phyloP scores from a whole-genome alignment of 1,140 invertebrate species.

The Brachionus plicatilis region DNA sequence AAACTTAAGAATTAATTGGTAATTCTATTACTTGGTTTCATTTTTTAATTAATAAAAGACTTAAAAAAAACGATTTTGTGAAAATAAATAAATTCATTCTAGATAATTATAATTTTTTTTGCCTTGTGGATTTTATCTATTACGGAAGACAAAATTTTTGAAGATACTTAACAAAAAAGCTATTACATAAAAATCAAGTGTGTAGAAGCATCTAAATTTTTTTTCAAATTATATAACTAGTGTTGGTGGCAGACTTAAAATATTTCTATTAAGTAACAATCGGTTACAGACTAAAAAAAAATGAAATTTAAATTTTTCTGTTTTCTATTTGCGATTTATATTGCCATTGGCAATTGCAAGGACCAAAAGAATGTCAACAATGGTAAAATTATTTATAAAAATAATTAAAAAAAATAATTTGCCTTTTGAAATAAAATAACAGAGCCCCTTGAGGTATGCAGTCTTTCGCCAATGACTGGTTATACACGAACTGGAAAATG shows the following conservation, averaged over 20 bases:
- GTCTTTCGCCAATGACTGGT: constrained; percentile 9
- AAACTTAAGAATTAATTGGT: not conserved
- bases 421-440: not conserved
- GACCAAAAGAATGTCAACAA: not conserved
- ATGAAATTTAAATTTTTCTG: not conserved
- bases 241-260: not conserved
- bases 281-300: not conserved
- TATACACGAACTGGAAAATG: constrained; percentile 19
- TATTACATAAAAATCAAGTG: not conserved
- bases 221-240: not conserved
- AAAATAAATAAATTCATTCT: not conserved
- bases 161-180: not conserved
- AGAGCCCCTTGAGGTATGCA: constrained; percentile 21
- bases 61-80: not conserved
- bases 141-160: not conserved
- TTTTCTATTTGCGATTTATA: not conserved
- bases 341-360: not conserved
- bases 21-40: not conserved
- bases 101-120: not conserved
- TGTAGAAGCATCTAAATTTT: not conserved
- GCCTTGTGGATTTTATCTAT: not conserved
- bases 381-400: not conserved
- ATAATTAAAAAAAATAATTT: not conserved
- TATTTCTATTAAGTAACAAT: not conserved
- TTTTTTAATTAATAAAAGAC: not conserved